A percentile compares a stretch with the other conserved stretches of the same genome.
Evolutionary conservation across 2,113 vertebrate genomes (phyloP).

Genomic region (Silurus asotus): DNA sequence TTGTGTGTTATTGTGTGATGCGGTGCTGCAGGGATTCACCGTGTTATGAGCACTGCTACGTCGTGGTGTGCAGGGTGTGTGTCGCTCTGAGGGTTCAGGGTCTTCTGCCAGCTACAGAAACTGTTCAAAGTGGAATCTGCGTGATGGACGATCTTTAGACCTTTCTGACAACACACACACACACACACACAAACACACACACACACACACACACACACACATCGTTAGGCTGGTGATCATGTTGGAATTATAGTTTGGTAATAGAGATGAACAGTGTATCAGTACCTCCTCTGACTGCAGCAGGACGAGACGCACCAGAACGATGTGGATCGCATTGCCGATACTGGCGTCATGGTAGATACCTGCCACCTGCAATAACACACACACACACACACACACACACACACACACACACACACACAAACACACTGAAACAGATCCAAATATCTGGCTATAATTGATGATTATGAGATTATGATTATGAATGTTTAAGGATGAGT

Average conservation of each 20-base stretch:
- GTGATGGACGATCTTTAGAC: constrained; percentile 91
- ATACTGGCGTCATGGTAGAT: constrained; percentile 95
- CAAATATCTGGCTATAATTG: neutral
- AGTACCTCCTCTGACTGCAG: constrained; percentile 94
- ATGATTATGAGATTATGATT: neutral
- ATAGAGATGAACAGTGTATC: neutral
- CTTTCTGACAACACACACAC: constrained; percentile 71
- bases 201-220: no score
- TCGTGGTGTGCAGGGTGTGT: constrained; percentile 94
- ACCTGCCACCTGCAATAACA: constrained; percentile 82
- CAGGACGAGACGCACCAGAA: constrained; percentile 91
- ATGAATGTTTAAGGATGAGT: neutral
- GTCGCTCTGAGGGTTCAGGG: constrained; percentile 91
- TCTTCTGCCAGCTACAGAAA: constrained; percentile 99
- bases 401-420: constrained; percentile 20
- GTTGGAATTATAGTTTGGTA: no score
- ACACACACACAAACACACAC: neutral
- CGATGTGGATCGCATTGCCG: constrained; percentile 93
- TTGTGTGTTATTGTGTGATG: no score
- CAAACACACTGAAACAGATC: constrained; percentile 16
- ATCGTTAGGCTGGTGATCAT: no score
- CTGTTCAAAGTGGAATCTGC: constrained; percentile 92
- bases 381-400: constrained; percentile 9
- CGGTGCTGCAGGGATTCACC: constrained; percentile 62
- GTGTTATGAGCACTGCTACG: constrained; percentile 89